Conservation (phyloP, 2,888 invertebrate species). For the Serrognathus titanus region DNA sequence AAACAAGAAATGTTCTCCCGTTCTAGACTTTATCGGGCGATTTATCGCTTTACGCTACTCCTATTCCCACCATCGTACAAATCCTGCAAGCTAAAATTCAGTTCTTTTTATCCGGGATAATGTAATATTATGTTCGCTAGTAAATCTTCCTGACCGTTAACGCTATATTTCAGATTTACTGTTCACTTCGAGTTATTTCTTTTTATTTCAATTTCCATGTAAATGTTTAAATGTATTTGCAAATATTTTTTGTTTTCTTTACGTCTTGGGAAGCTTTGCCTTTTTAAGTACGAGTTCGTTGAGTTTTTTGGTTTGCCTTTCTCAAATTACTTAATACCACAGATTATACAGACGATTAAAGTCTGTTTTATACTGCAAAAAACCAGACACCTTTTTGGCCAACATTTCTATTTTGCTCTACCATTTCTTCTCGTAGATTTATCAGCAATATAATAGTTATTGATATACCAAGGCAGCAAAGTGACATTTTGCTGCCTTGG, state of each 20-base stretch:
- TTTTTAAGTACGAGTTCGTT: background rate
- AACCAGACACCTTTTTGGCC: too few species aligned
- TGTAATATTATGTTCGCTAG: constrained; percentile 43
- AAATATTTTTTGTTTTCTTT: background rate
- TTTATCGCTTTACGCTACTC: constrained; percentile 43
- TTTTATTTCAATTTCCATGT: background rate
- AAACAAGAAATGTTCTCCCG: constrained; percentile 44
- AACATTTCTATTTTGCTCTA: too few species aligned
- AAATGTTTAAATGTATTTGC: background rate
- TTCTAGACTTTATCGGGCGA: constrained; percentile 45
- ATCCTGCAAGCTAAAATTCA: constrained; percentile 42
- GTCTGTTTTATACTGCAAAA: too few species aligned
- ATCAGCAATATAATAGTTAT: too few species aligned
- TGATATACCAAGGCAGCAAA: too few species aligned
- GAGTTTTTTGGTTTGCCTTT: too few species aligned
- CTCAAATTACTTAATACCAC: too few species aligned
- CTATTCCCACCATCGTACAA: constrained; percentile 42
- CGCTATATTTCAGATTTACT: constrained; percentile 12
- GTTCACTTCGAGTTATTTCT: background rate
- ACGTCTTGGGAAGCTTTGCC: background rate
- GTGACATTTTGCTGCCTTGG: too few species aligned
- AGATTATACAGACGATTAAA: too few species aligned
- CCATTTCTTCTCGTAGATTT: too few species aligned
- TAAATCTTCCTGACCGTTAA: constrained; percentile 33
- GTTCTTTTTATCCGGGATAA: constrained; percentile 44